phyloP scores from a whole-genome alignment of 2,888 invertebrate genomes.

The Synanthedon formicaeformis region DNA sequence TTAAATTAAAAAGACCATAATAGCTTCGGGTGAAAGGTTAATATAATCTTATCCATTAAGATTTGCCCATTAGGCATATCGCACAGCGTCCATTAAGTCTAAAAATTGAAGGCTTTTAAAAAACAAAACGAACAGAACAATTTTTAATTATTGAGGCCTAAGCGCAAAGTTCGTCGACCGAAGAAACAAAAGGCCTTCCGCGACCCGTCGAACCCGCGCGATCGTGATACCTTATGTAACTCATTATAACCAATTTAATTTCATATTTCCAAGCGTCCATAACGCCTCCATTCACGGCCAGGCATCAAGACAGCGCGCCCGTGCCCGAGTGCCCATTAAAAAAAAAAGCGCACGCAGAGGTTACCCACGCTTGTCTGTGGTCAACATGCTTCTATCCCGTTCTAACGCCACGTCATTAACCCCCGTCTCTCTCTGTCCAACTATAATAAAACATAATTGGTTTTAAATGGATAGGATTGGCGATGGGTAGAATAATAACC shows the following conservation, averaged over 20 bases:
- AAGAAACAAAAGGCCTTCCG: constrained; percentile 41
- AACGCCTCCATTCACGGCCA: constrained; percentile 46
- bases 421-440: constrained; percentile 28
- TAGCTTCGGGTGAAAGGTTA: background rate
- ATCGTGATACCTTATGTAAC: constrained; percentile 47
- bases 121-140: constrained; percentile 16
- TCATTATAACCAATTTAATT: constrained; percentile 58
- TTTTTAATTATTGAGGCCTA: constrained; percentile 38
- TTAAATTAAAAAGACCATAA: no score
- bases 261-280: constrained; percentile 55
- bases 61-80: background rate
- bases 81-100: background rate
- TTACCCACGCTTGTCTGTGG: constrained; percentile 32
- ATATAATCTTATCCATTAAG: constrained; percentile 3
- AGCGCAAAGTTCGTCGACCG: constrained; percentile 31
- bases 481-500: constrained; percentile 45
- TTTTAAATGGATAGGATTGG: constrained; percentile 68
- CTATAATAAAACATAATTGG: constrained; percentile 66
- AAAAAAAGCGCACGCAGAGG: constrained; percentile 20
- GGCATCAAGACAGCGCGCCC: constrained; percentile 34
- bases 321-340: constrained; percentile 25
- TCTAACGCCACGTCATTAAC: constrained; percentile 20
- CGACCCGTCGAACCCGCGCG: constrained; percentile 33
- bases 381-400: constrained; percentile 23
- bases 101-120: background rate